Evolutionary conservation across 1,140 invertebrate species (phyloP), one percentile per base, ranked within the genome.

Genomic region (Pteromalus puparum): DNA sequence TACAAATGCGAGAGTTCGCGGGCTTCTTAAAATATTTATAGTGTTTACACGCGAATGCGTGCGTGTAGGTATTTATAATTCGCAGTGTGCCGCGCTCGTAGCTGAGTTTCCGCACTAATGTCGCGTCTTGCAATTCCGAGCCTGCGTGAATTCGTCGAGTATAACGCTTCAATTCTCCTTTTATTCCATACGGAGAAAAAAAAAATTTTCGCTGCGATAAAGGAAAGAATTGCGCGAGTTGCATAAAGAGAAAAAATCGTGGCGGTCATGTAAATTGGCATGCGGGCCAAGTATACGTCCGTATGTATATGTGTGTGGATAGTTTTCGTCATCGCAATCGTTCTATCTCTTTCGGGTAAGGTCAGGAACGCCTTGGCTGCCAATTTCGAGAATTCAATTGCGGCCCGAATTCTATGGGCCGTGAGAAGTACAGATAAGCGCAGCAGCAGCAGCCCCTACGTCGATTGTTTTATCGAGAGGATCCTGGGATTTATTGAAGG

Each of bases 1-100:
- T 28, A 30, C 12, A 28, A 70, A 24, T 30, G 24, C 26, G 34
- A 74, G 34, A 74, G 34, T 77, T 77, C 75, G 28, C 48, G 53
- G 6, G 75, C 48, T 77, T 65, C 75, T 61, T 48, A 73, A 81
- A 73, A 73, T 81, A 81, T 81, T 75, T 42, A 82, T 82, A 82
- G 72, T 75, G 48, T 82, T 61, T 82, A 74, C 70, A 28, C 28
- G 26, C 6, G n/a, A 74, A 61, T n/a, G n/a, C 46, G n/a, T n/a
- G 68, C 26, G 12, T 18, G 7, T 65, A 42, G 42, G 53, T 82
- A 82, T 82, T 82, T 82, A 82, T 76, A 76, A 82, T 82, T 68
- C 48, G 53, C 48, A 26, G 15, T 42, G 18, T 21, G 30, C 48
- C 21, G 28, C 28, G n/a, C 21, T 3, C 7, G 15, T 30, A 18